These are phyloP conservation scores for Scaeva pyrastri DNA, from an alignment of 2,888 invertebrate species.

Conservation along the genomic window DNA sequence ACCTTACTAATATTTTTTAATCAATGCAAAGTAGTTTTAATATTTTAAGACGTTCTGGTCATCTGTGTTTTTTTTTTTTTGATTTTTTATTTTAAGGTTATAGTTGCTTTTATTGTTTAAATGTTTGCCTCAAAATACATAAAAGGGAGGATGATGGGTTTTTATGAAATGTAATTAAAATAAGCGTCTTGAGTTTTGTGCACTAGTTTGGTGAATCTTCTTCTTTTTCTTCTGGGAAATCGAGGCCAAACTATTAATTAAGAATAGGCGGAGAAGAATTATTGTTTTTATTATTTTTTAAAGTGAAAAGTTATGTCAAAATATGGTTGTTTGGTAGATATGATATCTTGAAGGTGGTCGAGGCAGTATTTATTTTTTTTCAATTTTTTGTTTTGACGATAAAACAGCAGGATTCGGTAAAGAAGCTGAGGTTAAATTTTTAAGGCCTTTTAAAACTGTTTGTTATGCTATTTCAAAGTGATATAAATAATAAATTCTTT, in stretches of 20 bases:
- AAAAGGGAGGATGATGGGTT: not conserved
- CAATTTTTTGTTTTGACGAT: not conserved
- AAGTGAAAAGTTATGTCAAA: conserved; percentile 33
- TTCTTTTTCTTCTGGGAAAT: too few relatives aligned
- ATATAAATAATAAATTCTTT: too few relatives aligned
- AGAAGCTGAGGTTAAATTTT: too few relatives aligned
- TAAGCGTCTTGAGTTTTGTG: not conserved
- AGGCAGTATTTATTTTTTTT: not conserved
- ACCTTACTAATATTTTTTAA: conserved; percentile 24
- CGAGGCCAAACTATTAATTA: not conserved
- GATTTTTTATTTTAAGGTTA: conserved; percentile 25
- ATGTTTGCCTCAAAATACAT: conserved; percentile 25
- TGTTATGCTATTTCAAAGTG: too few relatives aligned
- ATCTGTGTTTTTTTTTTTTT: too few relatives aligned
- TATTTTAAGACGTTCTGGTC: conserved; percentile 41
- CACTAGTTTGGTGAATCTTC: not conserved
- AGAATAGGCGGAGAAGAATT: not conserved
- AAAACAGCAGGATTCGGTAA: not conserved
- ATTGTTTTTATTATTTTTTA: conserved; percentile 2
- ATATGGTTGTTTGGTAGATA: not conserved
- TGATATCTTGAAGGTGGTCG: not conserved
- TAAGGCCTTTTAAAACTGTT: too few relatives aligned
- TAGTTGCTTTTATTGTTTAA: conserved; percentile 17
- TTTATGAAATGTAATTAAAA: conserved; percentile 4
- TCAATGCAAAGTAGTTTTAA: conserved; percentile 42